Conservation (phyloP, 2,888 invertebrate genomes). For the Argynnis bischoffii region DNA sequence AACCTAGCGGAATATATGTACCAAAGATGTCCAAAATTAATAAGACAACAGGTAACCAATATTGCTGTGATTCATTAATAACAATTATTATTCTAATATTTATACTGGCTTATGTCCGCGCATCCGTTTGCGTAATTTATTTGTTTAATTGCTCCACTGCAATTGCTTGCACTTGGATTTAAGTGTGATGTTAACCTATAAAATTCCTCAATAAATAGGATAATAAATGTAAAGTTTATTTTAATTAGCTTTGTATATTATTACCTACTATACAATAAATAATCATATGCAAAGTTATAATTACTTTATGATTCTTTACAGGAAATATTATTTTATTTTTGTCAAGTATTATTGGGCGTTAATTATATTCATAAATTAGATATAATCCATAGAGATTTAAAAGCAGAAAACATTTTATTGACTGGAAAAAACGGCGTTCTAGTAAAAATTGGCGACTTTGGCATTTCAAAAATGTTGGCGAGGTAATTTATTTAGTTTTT, state of each 20-base stretch:
- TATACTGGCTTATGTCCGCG: neutral
- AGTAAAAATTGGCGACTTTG: constrained; percentile 93
- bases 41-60: constrained; percentile 82
- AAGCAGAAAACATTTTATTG: constrained; percentile 91
- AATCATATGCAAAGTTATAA: neutral
- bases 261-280: too few relatives aligned
- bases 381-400: constrained; percentile 92
- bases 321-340: constrained; percentile 86
- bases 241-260: too few relatives aligned
- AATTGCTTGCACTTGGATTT: neutral
- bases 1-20: constrained; percentile 88
- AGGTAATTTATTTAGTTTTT: constrained; percentile 66
- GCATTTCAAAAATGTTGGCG: constrained; percentile 88
- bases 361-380: constrained; percentile 90
- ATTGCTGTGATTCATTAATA: neutral
- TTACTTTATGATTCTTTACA: constrained; percentile 55
- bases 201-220: too few relatives aligned
- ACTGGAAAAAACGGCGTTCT: constrained; percentile 86
- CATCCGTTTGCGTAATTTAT: neutral
- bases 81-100: neutral
- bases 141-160: neutral
- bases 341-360: constrained; percentile 89
- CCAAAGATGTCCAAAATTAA: constrained; percentile 73
- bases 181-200: neutral
- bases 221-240: too few relatives aligned